Base-by-base conservation (phyloP, 2,797 vertebrate genomes). In the Valencia hispanica region DNA sequence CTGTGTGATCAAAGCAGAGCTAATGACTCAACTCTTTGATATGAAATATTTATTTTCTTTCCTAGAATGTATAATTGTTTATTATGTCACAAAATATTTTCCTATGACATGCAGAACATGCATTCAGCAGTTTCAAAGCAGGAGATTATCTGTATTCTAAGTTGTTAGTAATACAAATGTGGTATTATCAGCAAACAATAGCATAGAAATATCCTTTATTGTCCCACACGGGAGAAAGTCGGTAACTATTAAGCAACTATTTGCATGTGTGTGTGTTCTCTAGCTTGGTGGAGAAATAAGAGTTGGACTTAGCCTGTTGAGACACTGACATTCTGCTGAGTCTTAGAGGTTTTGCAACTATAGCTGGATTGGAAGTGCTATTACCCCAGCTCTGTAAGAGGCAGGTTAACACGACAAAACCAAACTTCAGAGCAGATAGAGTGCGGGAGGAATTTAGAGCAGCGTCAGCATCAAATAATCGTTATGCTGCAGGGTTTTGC, bases 311-410 rank as follows among this genome's bases (percentile, higher is more conserved):
- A 51, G 70, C 41, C 48, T 4, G 9, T 48, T 70, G 77, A 74
- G 25, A 72, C 68, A 39, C 41, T 77, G 71, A 75, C 53, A 78
- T 72, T 77, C 68, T 32, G 18, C 55, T 78, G 78, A 79, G 80
- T 87, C 77, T 20, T 68, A 63, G 34, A 59, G 57, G 83, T 63
- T 70, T 48, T 78, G 48, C 34, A 18, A 48, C 77, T 68, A 77
- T 75, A 69, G 7, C 39, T 20, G 48, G 47, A 63, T 72, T 36
- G 15, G 32, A 45, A 80, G 59, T 8, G 17, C 41, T 74, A 66
- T 75, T 83, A 73, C 51, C 69, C 68, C 53, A n/a, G 53, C 71
- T 30, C 15, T 57, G 61, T 78, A 45, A 63, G 68, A 80, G 78
- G 69, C 68, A 80, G 57, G 34, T 70, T 70, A 27, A 27, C 61